These are phyloP conservation scores for Mesoligia furuncula DNA, from an alignment of 2,888 invertebrate genomes.

Conservation along the genomic window DNA sequence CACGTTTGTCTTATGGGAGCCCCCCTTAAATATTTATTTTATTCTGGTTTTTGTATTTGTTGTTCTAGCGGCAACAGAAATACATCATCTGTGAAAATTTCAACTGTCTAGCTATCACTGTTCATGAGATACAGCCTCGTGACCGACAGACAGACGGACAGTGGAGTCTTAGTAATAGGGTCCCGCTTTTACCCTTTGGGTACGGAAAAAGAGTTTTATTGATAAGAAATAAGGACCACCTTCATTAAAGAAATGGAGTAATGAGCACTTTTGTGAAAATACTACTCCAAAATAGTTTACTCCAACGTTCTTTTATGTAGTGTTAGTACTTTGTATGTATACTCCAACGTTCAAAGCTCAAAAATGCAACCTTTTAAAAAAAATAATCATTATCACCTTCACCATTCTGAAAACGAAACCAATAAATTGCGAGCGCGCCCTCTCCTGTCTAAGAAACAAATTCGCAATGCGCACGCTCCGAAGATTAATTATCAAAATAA, in stretches of 20 bases:
- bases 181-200: too few relatives aligned
- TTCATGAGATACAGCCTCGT: too few relatives aligned
- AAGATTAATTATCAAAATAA: constrained; percentile 67
- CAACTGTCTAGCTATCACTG: too few relatives aligned
- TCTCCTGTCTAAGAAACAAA: constrained; percentile 54
- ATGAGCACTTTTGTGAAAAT: neutral
- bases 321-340: neutral
- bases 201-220: neutral
- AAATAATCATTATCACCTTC: neutral
- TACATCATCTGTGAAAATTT: too few relatives aligned
- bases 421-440: constrained; percentile 56
- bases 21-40: too few relatives aligned
- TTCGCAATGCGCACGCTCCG: constrained; percentile 61
- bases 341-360: neutral
- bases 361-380: neutral
- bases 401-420: neutral
- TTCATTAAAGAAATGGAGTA: neutral
- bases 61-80: too few relatives aligned
- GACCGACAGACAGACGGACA: too few relatives aligned
- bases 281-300: neutral
- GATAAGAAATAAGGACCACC: neutral
- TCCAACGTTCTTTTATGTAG: neutral
- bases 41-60: too few relatives aligned
- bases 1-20: too few relatives aligned
- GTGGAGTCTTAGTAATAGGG: too few relatives aligned